Conservation (phyloP, 2,888 invertebrate genomes). For the Hypolimnas misippus region DNA sequence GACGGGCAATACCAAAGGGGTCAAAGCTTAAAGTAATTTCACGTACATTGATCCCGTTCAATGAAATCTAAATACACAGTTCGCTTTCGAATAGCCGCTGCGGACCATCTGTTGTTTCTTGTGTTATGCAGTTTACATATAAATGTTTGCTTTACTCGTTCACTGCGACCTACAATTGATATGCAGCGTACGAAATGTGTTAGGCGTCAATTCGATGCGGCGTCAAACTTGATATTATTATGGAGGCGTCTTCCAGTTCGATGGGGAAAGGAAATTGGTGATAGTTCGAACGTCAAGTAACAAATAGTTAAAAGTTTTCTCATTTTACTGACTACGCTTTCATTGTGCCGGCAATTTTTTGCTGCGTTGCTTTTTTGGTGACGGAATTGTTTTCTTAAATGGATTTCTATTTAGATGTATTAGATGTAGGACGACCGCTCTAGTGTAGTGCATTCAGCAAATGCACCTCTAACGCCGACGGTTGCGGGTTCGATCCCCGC, state of each 20-base stretch:
- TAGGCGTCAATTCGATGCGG: background rate
- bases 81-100: constrained; percentile 27
- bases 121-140: constrained; percentile 40
- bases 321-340: background rate
- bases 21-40: constrained; percentile 18
- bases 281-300: background rate
- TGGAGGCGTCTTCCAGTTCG: background rate
- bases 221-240: constrained; percentile 9
- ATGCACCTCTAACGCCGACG: no score
- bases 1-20: constrained; percentile 8
- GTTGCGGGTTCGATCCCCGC: no score
- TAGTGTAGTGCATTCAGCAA: no score
- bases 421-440: no score
- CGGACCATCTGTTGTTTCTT: constrained; percentile 33
- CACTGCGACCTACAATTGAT: constrained; percentile 18
- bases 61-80: constrained; percentile 29
- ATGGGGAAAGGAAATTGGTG: constrained; percentile 5
- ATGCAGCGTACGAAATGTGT: constrained; percentile 21
- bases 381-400: background rate
- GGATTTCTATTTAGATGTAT: background rate
- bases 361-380: background rate
- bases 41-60: constrained; percentile 9
- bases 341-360: background rate
- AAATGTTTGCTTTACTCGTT: constrained; percentile 39
- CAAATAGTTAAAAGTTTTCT: background rate